Evolutionary conservation across 1,140 invertebrate genomes (phyloP).

Genomic region (Drosophila nebulosa): DNA sequence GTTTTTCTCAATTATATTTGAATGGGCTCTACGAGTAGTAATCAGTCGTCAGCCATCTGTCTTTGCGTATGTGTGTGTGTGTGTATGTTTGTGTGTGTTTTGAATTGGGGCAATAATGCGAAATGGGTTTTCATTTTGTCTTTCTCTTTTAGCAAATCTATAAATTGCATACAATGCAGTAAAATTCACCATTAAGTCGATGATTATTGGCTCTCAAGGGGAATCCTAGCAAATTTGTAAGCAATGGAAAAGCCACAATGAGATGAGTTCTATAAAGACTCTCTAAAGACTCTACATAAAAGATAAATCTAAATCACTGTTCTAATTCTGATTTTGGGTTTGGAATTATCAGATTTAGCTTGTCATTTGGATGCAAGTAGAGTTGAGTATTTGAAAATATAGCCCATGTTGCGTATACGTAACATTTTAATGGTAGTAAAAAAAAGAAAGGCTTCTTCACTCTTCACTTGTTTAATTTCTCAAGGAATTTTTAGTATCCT

Average conservation of each 20-base stretch:
- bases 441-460: background rate
- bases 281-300: too few relatives aligned
- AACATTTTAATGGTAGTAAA: constrained; percentile 33
- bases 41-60: background rate
- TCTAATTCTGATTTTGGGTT: too few relatives aligned
- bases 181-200: background rate
- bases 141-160: background rate
- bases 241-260: background rate
- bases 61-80: background rate
- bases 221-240: background rate
- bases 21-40: background rate
- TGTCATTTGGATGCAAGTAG: too few relatives aligned
- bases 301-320: too few relatives aligned
- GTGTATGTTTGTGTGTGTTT: background rate
- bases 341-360: too few relatives aligned
- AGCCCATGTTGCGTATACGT: constrained; percentile 49
- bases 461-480: background rate
- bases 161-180: background rate
- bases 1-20: background rate
- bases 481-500: background rate
- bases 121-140: background rate
- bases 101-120: background rate
- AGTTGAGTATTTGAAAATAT: background rate
- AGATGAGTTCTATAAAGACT: too few relatives aligned
- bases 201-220: background rate